Conservation (phyloP, 2,113 vertebrate genomes). For the Pygoscelis antarcticus region DNA sequence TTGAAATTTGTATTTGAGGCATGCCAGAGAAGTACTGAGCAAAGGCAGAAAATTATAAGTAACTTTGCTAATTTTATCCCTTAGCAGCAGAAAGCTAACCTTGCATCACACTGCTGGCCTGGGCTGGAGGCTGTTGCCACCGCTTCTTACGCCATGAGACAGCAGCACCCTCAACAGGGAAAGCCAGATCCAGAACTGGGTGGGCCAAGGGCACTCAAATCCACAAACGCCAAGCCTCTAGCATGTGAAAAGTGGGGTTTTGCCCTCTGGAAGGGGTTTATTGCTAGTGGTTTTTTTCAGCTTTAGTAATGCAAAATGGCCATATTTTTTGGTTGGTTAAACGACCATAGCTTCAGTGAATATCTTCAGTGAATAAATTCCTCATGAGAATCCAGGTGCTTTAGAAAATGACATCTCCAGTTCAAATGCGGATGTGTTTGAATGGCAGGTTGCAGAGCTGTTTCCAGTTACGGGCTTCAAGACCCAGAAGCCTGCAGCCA, state of each 20-base stretch:
- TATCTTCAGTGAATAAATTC: not conserved
- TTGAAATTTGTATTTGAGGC: not conserved
- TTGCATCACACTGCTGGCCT: not conserved
- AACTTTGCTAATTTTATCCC: not conserved
- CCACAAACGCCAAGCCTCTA: not conserved
- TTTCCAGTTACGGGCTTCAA: fast-evolving
- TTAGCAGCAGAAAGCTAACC: not conserved
- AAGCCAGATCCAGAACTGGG: not conserved
- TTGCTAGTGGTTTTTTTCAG: not conserved
- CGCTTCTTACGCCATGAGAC: not conserved
- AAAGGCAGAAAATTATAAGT: not conserved
- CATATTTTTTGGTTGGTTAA: not conserved
- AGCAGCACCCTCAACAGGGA: not conserved
- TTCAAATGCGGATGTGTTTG: not conserved
- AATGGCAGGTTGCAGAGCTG: not conserved
- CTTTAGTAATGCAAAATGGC: not conserved
- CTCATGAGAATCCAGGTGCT: not conserved
- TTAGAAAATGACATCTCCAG: not conserved
- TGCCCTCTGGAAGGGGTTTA: not conserved
- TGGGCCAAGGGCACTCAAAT: not conserved
- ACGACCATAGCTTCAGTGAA: not conserved
- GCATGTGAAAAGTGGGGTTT: not conserved
- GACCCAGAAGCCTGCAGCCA: not conserved
- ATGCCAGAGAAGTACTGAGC: not conserved
- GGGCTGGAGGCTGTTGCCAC: not conserved